Evolutionary conservation across 2,888 invertebrate genomes (phyloP), one percentile per base, ranked within the genome.

Genomic region (Rhingia campestris): DNA sequence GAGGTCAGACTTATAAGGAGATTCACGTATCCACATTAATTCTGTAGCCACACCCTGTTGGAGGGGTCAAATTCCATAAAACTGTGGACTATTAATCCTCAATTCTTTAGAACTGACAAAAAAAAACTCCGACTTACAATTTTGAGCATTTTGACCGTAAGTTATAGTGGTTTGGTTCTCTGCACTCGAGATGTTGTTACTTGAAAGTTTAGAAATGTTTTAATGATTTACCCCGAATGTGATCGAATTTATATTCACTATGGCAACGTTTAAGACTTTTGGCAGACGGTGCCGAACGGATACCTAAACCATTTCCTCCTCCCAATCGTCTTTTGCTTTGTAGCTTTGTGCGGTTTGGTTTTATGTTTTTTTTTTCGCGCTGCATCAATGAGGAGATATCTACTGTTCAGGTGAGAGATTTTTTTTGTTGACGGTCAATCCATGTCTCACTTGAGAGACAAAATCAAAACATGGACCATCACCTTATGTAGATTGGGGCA

Each of bases 91-190:
- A 32, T 32, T 67, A 59, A 76, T 76, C 75, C 64, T 58, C 22
- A 7, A 49, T 35, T 64, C 51, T 30, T 61, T 61, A 12, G 3
- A 41, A 35, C 3, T 72, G 72, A 64, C 61, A 41, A 66, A 67
- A 74, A 14, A 32, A 32, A 54, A 66, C 4, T 33, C 9, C 14
- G 12, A 66, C 66, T 66, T 66, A 66, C 66, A 66, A 66, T 6
- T 66, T 87, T 89, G 70, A 87, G 89, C 89, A 89, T 89, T 90
- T 89, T 86, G 86, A 45, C 63, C 53, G 43, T 87, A 87, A 51
- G 58, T 81, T 76, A 86, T 87, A 69, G 76, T 77, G 80, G 67
- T 74, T 67, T 64, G 76, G 32, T 37, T 33, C 37, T 66, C 45
- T 59, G 49, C 33, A 53, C 63, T 59, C 9, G 69, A 58, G 80